A percentile compares a stretch with the other conserved stretches of the same genome.
Conservation (phyloP, 2,113 vertebrate species). For the Burhinus oedicnemus region DNA sequence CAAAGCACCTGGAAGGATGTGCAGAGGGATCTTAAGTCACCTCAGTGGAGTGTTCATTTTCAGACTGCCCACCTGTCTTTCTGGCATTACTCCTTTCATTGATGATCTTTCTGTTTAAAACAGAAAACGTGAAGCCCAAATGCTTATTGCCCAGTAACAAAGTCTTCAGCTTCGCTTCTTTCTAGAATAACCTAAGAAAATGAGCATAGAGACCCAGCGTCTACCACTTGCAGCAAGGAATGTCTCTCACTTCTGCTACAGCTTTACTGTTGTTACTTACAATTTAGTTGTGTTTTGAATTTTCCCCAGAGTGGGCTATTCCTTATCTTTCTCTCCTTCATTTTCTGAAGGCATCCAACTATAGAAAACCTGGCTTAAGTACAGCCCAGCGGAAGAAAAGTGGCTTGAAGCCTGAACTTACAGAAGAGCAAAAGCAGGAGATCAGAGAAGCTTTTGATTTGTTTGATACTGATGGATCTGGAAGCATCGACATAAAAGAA, state of each 20-base stretch:
- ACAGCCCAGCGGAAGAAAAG: slow-evolving; percentile 78
- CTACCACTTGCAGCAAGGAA: neutral
- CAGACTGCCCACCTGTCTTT: neutral
- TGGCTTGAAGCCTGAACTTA: slow-evolving; percentile 82
- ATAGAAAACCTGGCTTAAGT: slow-evolving; percentile 71
- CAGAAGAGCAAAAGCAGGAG: slow-evolving; percentile 91
- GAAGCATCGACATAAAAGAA: slow-evolving; percentile 91
- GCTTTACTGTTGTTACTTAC: neutral
- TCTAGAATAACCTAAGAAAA: neutral
- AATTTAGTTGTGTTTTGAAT: neutral
- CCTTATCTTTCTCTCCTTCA: neutral
- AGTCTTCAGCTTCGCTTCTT: neutral
- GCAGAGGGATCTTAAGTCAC: neutral
- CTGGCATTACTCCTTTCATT: neutral
- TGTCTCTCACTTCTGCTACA: neutral
- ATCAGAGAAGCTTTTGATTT: slow-evolving; percentile 94
- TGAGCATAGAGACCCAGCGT: neutral
- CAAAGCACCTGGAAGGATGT: neutral
- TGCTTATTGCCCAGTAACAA: neutral
- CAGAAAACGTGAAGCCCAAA: neutral
- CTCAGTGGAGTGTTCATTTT: neutral
- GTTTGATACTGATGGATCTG: slow-evolving; percentile 90
- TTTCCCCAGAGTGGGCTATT: neutral
- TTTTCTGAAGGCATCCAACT: slow-evolving; percentile 80
- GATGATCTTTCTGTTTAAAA: neutral